Evolutionary conservation across 1,140 invertebrate species (phyloP), one percentile per base, ranked within the genome.

Genomic region (Plectus sambesii): DNA sequence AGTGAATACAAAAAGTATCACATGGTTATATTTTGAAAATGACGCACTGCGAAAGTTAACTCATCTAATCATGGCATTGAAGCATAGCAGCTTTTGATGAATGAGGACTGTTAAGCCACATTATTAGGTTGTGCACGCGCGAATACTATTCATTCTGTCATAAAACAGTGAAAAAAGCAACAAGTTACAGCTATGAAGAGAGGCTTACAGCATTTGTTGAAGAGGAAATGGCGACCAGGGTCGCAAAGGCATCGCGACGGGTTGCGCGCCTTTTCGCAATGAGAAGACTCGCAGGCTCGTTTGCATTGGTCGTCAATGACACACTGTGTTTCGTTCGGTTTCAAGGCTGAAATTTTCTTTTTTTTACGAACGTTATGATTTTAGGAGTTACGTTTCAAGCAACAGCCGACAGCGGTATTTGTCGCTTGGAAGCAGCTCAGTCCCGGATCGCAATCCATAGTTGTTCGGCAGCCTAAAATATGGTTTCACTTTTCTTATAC

Each of bases 321-420:
- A 42, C 60, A 62, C 35, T 55, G 57, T 1, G 60, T 62, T 49
- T 62, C 60, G 42, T 62, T 62, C 17, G 60, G 60, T 48, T 61
- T 60, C 15, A 61, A 39, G 5, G 54, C 59, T 61, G 25, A 57
- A 56, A 55, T 20, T 52, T 1, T 42, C 20, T 30, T 36, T 12
- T 26, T 25, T 45, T n/a, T 25, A 25, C 27, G 19, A 53, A 58
- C 51, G 15, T 53, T 17, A 12, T 2, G 17, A n/a, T 29, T 53
- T n/a, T 24, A 9, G 12, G 48, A 2, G 27, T 2, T 23, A 58
- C 56, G 55, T 40, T 57, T 49, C 22, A 61, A 41, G 39, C 60
- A 61, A 40, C 60, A 61, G 33, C 60, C 60, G 37, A 52, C 45
- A 8, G 29, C 47, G 15, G 55, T 42, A 2, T 44, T 17, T 6